Conservation (phyloP, 30 jellyfish, hydroid and myxozoan species). For the Hydractinia echinata region DNA sequence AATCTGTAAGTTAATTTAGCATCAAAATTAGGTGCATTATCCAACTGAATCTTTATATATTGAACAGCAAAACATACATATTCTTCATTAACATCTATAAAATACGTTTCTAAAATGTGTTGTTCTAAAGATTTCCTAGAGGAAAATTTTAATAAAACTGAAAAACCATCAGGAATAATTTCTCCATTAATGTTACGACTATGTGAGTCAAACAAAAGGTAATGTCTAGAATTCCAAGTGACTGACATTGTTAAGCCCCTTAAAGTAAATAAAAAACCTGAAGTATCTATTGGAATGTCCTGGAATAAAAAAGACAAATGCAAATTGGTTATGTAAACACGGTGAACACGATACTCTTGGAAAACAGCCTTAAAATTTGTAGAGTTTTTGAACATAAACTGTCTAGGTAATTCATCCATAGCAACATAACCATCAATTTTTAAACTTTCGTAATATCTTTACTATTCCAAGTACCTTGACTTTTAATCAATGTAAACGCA, state of each 20-base stretch:
- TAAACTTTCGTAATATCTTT: constrained; percentile 12
- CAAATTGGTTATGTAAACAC: no score
- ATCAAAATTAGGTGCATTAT: neutral
- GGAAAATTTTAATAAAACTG: constrained; percentile 5
- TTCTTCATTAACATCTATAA: neutral
- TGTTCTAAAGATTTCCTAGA: neutral
- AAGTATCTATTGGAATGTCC: neutral
- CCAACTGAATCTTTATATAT: neutral
- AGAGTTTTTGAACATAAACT: no score
- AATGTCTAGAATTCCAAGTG: neutral
- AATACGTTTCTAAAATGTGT: neutral
- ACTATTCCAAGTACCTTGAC: neutral
- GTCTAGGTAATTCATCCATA: constrained; percentile 10
- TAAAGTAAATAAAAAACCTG: constrained; percentile 14
- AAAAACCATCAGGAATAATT: constrained; percentile 7
- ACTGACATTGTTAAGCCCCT: constrained; percentile 6
- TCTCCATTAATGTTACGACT: constrained; percentile 13
- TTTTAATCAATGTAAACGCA: neutral
- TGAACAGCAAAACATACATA: constrained; percentile 14
- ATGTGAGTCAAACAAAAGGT: constrained; percentile 24
- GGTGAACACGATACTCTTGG: no score
- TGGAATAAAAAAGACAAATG: neutral
- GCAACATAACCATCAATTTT: neutral
- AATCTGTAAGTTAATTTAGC: neutral
- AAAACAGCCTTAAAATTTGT: no score